phyloP scores from a whole-genome alignment of 2,797 vertebrate genomes.

The Etheostoma nigrum region DNA sequence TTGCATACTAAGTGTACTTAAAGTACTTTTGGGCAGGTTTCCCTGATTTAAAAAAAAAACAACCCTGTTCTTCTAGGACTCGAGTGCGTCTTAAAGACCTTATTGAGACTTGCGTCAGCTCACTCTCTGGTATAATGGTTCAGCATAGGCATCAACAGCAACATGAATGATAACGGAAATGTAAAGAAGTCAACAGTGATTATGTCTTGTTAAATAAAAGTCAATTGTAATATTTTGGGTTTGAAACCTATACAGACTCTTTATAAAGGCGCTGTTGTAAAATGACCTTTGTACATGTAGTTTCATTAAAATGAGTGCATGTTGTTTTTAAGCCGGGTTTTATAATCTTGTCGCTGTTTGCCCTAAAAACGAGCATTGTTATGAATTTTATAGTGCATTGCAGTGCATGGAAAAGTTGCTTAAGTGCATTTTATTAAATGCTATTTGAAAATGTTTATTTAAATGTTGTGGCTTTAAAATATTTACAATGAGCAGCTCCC shows the following conservation, averaged over 20 bases:
- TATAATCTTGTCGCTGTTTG: constrained; percentile 88
- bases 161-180: constrained; percentile 59
- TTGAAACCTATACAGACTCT: constrained; percentile 81
- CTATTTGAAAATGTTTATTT: constrained; percentile 88
- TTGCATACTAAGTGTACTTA: constrained; percentile 83
- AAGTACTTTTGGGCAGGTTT: constrained; percentile 82
- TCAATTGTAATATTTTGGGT: constrained; percentile 83
- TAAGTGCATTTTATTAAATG: constrained; percentile 95
- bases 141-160: constrained; percentile 55
- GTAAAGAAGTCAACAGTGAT: constrained; percentile 56
- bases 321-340: constrained; percentile 90
- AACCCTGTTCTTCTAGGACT: constrained; percentile 26
- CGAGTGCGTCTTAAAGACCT: constrained; percentile 59
- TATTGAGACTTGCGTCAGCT: constrained; percentile 49
- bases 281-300: constrained; percentile 87
- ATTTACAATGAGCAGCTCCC: constrained; percentile 87
- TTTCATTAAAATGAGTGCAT: constrained; percentile 92
- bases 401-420: constrained; percentile 93
- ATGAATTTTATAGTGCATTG: constrained; percentile 93
- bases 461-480: constrained; percentile 92
- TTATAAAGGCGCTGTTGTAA: constrained; percentile 84
- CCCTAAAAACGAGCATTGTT: constrained; percentile 88
- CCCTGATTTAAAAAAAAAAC: constrained; percentile 44
- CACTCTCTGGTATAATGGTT: constrained; percentile 33
- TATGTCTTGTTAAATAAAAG: constrained; percentile 78